phyloP scores from a whole-genome alignment of 2,113 vertebrate genomes.

The Falcunculus frontatus region DNA sequence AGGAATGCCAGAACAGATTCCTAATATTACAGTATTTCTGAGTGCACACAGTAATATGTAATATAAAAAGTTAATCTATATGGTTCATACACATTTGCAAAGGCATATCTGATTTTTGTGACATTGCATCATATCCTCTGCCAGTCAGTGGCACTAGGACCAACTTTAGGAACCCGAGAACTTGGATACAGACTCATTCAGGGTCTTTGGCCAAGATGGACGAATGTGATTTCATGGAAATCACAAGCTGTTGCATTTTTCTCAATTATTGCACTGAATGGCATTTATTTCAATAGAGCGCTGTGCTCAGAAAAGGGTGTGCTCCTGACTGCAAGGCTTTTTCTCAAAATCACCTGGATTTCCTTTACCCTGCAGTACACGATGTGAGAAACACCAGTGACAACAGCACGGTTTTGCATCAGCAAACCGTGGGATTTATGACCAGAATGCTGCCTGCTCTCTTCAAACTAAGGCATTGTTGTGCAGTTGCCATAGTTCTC shows the following conservation, averaged over 20 bases:
- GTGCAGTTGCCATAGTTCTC: not conserved
- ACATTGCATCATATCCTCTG: not conserved
- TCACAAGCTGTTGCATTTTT: not conserved
- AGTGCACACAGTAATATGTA: not conserved
- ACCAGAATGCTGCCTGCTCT: not conserved
- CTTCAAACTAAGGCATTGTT: not conserved
- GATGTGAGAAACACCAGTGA: not conserved
- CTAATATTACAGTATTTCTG: not conserved
- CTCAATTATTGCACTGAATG: not conserved
- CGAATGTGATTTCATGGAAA: not conserved
- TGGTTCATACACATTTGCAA: not conserved
- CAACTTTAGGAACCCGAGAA: not conserved
- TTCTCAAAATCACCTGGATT: not conserved
- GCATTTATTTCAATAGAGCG: not conserved
- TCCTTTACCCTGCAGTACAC: accelerated
- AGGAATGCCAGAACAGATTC: not conserved
- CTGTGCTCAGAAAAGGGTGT: not conserved
- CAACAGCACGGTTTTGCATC: not conserved
- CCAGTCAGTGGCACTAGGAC: not conserved
- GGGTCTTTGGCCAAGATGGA: not conserved
- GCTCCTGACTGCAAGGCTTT: not conserved
- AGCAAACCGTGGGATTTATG: not conserved
- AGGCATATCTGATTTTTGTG: not conserved
- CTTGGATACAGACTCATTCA: not conserved
- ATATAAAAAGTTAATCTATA: not conserved